phyloP scores from a whole-genome alignment of 2,113 vertebrate species.

The Pogonocichla stellata region DNA sequence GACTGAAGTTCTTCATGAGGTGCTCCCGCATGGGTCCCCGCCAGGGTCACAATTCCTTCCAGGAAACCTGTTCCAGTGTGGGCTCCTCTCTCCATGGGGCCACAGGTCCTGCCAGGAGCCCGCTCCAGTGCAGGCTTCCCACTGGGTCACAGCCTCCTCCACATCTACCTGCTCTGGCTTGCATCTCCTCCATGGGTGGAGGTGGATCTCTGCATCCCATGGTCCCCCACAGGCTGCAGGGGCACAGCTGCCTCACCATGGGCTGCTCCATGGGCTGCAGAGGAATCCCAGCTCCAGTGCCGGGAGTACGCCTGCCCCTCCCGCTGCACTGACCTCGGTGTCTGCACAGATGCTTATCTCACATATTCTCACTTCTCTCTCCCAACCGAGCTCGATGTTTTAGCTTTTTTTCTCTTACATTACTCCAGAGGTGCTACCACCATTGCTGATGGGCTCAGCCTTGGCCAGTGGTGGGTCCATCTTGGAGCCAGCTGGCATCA shows the following conservation, averaged over 20 bases:
- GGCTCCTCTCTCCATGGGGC: not conserved
- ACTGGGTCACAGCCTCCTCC: not conserved
- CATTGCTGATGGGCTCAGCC: not conserved
- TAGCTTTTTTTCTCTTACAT: not conserved
- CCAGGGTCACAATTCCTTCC: not conserved
- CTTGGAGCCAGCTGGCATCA: not conserved
- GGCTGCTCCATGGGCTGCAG: not conserved
- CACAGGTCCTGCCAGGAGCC: not conserved
- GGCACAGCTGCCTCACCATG: not conserved
- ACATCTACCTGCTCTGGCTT: not conserved
- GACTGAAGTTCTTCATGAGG: not conserved
- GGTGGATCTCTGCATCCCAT: not conserved
- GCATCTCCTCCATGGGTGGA: rapidly evolving
- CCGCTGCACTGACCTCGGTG: not conserved
- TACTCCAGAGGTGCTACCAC: not conserved
- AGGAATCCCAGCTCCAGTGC: not conserved
- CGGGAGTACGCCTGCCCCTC: not conserved
- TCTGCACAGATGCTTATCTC: not conserved
- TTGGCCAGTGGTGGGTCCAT: not conserved
- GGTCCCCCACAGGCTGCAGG: not conserved
- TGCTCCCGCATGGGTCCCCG: rapidly evolving
- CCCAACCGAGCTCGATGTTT: not conserved
- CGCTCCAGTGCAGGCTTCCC: not conserved
- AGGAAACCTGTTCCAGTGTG: not conserved
- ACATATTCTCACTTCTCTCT: not conserved